Conservation (phyloP, 1,140 invertebrate species). For the Hycleus cichorii region DNA sequence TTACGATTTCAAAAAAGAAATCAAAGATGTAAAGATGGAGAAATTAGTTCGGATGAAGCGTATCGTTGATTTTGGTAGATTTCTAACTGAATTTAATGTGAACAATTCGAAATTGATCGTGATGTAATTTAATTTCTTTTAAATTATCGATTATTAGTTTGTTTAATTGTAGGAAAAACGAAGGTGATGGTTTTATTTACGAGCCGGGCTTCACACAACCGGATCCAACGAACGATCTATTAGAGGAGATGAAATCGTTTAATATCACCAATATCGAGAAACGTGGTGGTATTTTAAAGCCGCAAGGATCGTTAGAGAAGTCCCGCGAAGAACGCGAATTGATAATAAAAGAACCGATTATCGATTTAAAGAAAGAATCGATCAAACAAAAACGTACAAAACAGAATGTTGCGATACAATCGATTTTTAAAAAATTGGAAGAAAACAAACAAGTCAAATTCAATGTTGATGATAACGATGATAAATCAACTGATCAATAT, state of each 20-base stretch:
- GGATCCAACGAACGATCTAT: constrained; percentile 38
- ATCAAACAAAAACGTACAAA: constrained; percentile 33
- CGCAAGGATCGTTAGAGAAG: constrained; percentile 58
- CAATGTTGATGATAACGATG: constrained; percentile 28
- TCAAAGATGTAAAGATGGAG: constrained; percentile 25
- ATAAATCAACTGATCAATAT: constrained; percentile 19
- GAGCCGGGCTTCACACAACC: constrained; percentile 38
- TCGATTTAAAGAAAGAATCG: constrained; percentile 21
- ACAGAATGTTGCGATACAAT: constrained; percentile 52
- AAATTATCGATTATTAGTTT: background rate
- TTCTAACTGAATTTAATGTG: constrained; percentile 43
- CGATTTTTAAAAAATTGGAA: constrained; percentile 59
- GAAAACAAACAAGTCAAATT: constrained; percentile 51
- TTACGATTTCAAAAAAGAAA: constrained; percentile 43
- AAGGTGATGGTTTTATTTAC: constrained; percentile 27
- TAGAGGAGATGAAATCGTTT: constrained; percentile 40
- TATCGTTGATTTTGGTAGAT: constrained; percentile 45
- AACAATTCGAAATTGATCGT: constrained; percentile 41
- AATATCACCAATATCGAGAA: constrained; percentile 22
- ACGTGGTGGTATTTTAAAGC: constrained; percentile 55
- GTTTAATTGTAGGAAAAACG: constrained; percentile 26
- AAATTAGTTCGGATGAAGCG: constrained; percentile 40
- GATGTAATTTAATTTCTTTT: constrained; percentile 24
- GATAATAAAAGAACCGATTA: constrained; percentile 5
- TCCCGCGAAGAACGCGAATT: constrained; percentile 49